Percentiles rank a stretch among this genome's conserved stretches.
phyloP scores from a whole-genome alignment of 30 jellyfish, hydroid and myxozoan species.

The Turritopsis dohrnii region DNA sequence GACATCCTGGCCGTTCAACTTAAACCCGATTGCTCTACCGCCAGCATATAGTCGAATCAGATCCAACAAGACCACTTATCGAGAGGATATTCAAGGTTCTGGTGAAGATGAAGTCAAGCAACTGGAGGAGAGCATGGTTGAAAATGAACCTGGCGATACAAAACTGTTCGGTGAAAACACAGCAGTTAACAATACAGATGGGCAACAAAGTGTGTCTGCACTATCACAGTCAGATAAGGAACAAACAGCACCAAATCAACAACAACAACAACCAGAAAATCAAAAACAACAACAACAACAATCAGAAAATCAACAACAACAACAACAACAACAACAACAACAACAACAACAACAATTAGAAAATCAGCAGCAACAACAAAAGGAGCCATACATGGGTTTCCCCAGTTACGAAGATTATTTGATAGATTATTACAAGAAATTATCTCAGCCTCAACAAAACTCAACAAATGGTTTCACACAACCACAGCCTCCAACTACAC shows the following conservation, averaged over 20 bases:
- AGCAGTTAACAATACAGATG: not conserved
- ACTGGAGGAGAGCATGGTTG: not conserved
- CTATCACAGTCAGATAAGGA: too few species aligned
- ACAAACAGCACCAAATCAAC: not conserved
- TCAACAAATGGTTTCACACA: not conserved
- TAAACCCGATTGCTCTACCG: slow-evolving; percentile 5
- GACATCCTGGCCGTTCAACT: slow-evolving; percentile 1
- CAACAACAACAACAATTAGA: not conserved
- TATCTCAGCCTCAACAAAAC: not conserved
- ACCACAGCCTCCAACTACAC: not conserved
- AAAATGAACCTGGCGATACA: not conserved
- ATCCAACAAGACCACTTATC: not conserved
- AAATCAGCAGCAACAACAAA: not conserved
- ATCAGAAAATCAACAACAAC: not conserved
- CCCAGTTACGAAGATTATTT: slow-evolving; percentile 30
- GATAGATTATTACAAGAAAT: slow-evolving; percentile 9
- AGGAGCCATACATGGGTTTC: slow-evolving; percentile 5
- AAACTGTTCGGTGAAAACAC: not conserved
- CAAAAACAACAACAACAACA: not conserved
- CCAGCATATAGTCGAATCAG: slow-evolving; percentile 4
- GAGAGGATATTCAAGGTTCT: slow-evolving; percentile 3
- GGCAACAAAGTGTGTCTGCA: not conserved
- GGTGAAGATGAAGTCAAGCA: slow-evolving; percentile 2
- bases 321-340: slow-evolving; percentile 7
- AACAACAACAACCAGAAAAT: not conserved